These are phyloP conservation scores for Toxonevra muliebris DNA, from an alignment of 2,888 invertebrate species.

Conservation along the genomic window DNA sequence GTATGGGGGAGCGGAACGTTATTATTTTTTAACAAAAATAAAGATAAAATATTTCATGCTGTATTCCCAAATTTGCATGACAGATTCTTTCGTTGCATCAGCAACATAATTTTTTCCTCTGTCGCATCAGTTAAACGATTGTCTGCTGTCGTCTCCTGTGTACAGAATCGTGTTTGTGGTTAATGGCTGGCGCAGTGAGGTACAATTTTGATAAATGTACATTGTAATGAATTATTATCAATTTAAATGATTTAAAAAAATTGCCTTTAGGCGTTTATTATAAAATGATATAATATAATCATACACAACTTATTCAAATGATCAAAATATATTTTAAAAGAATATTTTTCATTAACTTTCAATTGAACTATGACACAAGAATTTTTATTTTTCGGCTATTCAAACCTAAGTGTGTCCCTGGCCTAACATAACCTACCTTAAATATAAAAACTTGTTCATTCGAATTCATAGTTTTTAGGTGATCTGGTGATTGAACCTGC, in stretches of 20 bases:
- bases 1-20: no score
- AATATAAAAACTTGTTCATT: no score
- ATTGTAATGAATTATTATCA: slow-evolving; percentile 38
- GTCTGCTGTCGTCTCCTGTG: background rate
- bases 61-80: background rate
- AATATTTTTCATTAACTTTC: no score
- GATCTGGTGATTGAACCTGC: no score
- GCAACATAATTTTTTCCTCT: background rate
- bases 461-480: no score
- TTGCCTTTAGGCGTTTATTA: slow-evolving; percentile 35
- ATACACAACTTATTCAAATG: background rate
- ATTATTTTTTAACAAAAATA: background rate
- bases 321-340: no score
- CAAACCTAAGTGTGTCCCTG: no score
- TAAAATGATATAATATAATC: slow-evolving; percentile 15
- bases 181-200: slow-evolving; percentile 17
- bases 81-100: slow-evolving; percentile 1
- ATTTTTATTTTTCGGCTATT: no score
- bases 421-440: no score
- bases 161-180: background rate
- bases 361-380: no score
- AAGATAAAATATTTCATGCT: no score
- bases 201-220: slow-evolving; percentile 30
- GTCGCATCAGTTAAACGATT: slow-evolving; percentile 1
- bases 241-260: slow-evolving; percentile 23